Percentiles rank a stretch among this genome's conserved stretches.
These are phyloP conservation scores for Pilophorus perplexus DNA, from an alignment of 2,888 invertebrate genomes.

Conservation along the genomic window DNA sequence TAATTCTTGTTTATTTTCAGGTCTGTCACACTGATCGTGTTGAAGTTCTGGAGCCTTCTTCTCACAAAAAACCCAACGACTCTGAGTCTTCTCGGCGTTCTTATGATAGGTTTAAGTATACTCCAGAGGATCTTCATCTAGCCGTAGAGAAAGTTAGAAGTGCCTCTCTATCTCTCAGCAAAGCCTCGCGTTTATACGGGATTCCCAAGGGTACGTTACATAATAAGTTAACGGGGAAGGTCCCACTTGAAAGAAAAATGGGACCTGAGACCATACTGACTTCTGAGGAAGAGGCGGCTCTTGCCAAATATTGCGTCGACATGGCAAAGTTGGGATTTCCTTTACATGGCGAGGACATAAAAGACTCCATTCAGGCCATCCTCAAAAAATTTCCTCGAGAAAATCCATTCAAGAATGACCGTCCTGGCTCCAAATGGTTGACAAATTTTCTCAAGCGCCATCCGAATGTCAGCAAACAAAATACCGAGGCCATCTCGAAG, in stretches of 20 bases:
- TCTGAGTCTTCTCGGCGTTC: neutral
- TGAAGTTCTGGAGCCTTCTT: neutral
- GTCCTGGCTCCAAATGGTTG: conserved; percentile 9
- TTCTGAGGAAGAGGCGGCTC: neutral
- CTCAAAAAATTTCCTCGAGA: conserved; percentile 3
- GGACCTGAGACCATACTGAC: conserved; percentile 7
- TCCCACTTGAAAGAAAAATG: conserved; percentile 10
- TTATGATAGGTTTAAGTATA: conserved; percentile 1
- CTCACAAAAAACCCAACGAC: neutral
- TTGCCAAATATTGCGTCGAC: neutral
- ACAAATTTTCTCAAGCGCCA: conserved; percentile 2
- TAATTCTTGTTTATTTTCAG: too few relatives aligned
- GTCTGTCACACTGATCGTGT: too few relatives aligned
- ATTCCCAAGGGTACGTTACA: conserved; percentile 19
- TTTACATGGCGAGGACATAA: conserved; percentile 12
- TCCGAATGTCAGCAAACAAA: neutral
- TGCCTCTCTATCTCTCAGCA: neutral
- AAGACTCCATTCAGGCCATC: conserved; percentile 13
- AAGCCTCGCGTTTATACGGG: neutral
- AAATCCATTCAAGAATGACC: conserved; percentile 14
- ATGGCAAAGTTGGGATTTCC: conserved; percentile 19
- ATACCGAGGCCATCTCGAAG: conserved; percentile 12
- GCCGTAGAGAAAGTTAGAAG: neutral
- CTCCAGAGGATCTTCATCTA: conserved; percentile 5
- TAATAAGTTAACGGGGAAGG: conserved; percentile 5